Percentiles rank a stretch among this genome's conserved stretches.
phyloP scores from a whole-genome alignment of 2,113 vertebrate species.

The Indri indri region DNA sequence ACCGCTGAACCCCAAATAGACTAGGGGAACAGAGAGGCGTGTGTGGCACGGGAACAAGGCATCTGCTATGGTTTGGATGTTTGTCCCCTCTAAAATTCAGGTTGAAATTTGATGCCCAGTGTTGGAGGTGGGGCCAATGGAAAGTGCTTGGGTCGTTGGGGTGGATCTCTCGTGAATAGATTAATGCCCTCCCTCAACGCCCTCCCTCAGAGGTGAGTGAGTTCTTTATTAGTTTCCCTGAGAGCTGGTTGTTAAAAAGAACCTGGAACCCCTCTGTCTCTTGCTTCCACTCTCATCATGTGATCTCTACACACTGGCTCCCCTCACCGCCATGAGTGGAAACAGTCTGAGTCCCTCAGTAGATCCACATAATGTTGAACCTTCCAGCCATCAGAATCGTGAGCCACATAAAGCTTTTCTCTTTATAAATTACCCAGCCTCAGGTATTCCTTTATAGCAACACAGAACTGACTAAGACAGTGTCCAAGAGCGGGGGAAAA shows the following conservation, averaged over 20 bases:
- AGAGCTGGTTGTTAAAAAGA: background rate
- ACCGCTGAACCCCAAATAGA: too few species aligned
- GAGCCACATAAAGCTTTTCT: background rate
- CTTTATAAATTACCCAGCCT: background rate
- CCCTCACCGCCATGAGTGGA: background rate
- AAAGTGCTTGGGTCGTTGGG: background rate
- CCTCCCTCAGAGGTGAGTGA: too few species aligned
- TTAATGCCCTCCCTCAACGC: background rate
- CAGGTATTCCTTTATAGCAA: background rate
- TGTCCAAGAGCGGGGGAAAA: background rate
- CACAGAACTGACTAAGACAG: background rate
- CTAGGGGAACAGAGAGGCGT: fast-evolving
- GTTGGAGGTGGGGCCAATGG: background rate
- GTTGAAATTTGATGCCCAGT: background rate
- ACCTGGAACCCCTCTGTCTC: background rate
- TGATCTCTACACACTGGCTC: background rate
- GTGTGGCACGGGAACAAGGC: background rate
- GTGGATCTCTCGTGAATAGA: background rate
- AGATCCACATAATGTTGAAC: background rate
- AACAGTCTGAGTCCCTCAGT: background rate
- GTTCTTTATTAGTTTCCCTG: background rate
- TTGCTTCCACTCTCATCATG: background rate
- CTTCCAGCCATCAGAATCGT: background rate
- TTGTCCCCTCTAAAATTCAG: background rate
- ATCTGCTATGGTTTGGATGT: background rate